Evolutionary conservation across 2,113 vertebrate genomes (phyloP), one percentile per base, ranked within the genome.

Genomic region (Catharus fuscescens): DNA sequence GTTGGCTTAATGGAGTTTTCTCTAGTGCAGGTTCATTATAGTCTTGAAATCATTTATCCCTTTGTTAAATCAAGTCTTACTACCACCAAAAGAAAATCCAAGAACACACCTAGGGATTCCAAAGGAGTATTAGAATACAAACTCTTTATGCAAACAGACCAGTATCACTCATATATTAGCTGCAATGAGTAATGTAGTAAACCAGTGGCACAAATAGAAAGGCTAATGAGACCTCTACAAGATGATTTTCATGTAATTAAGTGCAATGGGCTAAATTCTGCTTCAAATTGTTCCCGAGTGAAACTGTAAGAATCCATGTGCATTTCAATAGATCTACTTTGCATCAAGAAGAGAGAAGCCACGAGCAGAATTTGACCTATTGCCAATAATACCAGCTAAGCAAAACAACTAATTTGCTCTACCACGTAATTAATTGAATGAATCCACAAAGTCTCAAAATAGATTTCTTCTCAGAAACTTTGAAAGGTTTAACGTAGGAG

Each of bases 191-290:
- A 73, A 90, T 18, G 57, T 28, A 67, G 53, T 76, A 88, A 86
- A 78, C 28, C 11, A 92, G 42, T 23, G 45, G 36, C 45, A 90
- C 45, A 90, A 86, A 90, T 14, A 70, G 53, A 88, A 93, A 92
- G 50, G 67, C 79, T 86, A 96, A 95, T 90, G 79, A 93, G 79
- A 95, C 48, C 45, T 92, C 76, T 80, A 66, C 19, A 77, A 54
- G 50, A 74, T 52, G 2, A 82, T 93, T 96, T 89, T 89, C 47
- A 66, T 21, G 38, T 73, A 91, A 72, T 91, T 81, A 94, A 77
- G n/a, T 69, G 18, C 56, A 94, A 57, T n/a, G 62, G 64, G 53
- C 82, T 84, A 79, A 91, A 96, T 88, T 86, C 73, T 87, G 26
- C 57, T 79, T 50, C 29, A 56, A 28, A 66, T 59, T 70, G 36